Evolutionary conservation across 2,113 vertebrate genomes (phyloP).

Genomic region (Bos javanicus): DNA sequence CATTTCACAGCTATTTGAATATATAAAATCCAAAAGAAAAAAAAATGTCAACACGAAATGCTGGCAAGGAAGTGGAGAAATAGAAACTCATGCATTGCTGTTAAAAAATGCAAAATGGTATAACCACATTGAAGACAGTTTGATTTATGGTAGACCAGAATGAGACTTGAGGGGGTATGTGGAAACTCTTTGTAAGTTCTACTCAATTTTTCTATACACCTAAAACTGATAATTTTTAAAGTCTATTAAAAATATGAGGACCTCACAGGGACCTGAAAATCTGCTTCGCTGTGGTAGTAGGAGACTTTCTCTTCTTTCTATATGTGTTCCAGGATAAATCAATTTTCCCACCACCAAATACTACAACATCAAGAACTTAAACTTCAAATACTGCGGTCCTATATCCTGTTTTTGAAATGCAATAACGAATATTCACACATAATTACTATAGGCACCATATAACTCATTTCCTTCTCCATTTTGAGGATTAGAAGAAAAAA

Average conservation of each 20-base stretch:
- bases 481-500: background rate
- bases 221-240: background rate
- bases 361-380: background rate
- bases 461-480: background rate
- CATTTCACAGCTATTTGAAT: background rate
- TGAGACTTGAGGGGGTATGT: no score
- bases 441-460: no score
- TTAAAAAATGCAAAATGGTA: background rate
- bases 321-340: background rate
- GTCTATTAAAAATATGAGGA: background rate
- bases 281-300: background rate
- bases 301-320: background rate
- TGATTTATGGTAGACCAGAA: background rate
- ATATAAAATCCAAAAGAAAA: background rate
- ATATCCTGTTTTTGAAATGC: background rate
- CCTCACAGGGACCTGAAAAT: background rate
- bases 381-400: background rate
- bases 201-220: background rate
- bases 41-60: background rate
- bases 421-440: background rate
- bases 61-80: background rate
- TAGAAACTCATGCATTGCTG: background rate
- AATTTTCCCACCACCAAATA: background rate
- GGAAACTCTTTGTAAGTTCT: background rate
- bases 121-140: background rate